A percentile compares a stretch with the other conserved stretches of the same genome.
phyloP scores from a whole-genome alignment of 2,113 vertebrate species.

The Setophaga petechia region DNA sequence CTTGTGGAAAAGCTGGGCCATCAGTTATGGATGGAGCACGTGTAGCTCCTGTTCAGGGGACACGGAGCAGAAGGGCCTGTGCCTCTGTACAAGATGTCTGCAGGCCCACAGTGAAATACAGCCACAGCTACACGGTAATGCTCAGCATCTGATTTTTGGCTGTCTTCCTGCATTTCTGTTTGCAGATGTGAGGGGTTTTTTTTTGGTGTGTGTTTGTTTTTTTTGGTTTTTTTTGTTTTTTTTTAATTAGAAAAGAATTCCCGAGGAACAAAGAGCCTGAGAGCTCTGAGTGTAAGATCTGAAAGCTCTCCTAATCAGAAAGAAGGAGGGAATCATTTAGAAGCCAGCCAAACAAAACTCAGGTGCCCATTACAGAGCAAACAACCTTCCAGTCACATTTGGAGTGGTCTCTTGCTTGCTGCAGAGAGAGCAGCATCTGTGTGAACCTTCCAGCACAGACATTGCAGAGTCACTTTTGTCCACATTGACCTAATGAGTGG shows the following conservation, averaged over 20 bases:
- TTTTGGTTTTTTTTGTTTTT: too few species aligned
- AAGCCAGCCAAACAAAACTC: conserved; percentile 29
- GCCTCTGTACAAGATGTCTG: background rate
- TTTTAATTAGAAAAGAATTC: background rate
- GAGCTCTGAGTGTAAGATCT: background rate
- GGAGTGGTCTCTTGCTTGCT: background rate
- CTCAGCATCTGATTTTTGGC: conserved; percentile 2
- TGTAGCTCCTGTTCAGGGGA: conserved; percentile 15
- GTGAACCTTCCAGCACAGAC: background rate
- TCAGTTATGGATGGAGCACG: conserved; percentile 24
- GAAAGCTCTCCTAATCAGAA: background rate
- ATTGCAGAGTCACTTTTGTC: background rate
- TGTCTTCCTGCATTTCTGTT: conserved; percentile 13
- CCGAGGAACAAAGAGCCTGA: background rate
- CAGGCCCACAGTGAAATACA: background rate
- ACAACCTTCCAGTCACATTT: background rate
- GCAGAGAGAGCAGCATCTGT: background rate
- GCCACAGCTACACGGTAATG: conserved; percentile 19
- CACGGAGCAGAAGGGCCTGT: background rate
- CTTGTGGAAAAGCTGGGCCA: background rate
- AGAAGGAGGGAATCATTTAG: background rate
- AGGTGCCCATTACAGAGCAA: background rate
- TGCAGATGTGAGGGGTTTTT: background rate
- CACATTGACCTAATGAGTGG: background rate
- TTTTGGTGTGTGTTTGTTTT: too few species aligned